Conservation (phyloP, 92 coral and sea anemone genomes). For the Palythoa grandis region DNA sequence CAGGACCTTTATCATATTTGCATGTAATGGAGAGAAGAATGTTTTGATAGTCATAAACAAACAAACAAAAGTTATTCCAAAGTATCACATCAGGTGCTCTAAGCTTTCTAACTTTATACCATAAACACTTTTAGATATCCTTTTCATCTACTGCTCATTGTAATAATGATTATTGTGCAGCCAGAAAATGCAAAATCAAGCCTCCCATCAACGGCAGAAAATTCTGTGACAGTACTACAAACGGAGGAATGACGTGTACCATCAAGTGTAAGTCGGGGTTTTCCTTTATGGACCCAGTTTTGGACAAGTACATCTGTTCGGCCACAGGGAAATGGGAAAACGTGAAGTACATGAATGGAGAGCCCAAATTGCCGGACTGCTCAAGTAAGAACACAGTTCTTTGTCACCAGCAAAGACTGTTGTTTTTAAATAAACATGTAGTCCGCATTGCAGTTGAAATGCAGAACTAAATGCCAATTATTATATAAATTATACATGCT, state of each 20-base stretch:
- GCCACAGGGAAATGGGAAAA: slow-evolving; percentile 13
- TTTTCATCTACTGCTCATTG: background rate
- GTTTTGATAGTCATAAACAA: no score
- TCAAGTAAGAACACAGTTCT: slow-evolving; percentile 17
- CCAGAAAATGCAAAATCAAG: slow-evolving; percentile 9
- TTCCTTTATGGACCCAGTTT: background rate
- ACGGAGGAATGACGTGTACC: slow-evolving; percentile 34
- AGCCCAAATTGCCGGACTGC: slow-evolving; percentile 35
- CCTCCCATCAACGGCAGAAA: slow-evolving; percentile 16
- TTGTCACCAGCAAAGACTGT: no score
- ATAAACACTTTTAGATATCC: background rate
- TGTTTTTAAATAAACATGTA: no score
- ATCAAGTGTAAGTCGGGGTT: slow-evolving; percentile 25
- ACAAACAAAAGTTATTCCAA: no score
- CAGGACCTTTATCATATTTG: no score
- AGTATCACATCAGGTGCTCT: background rate
- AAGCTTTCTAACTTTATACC: background rate
- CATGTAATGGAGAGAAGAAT: no score
- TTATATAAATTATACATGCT: no score
- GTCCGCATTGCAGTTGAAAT: no score
- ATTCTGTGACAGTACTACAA: slow-evolving; percentile 13
- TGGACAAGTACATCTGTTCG: slow-evolving; percentile 8
- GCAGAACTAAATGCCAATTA: no score
- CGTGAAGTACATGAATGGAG: slow-evolving; percentile 31
- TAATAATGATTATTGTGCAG: background rate